Evolutionary conservation across 1,140 invertebrate species (phyloP).

Genomic region (Drosophila arizonae): DNA sequence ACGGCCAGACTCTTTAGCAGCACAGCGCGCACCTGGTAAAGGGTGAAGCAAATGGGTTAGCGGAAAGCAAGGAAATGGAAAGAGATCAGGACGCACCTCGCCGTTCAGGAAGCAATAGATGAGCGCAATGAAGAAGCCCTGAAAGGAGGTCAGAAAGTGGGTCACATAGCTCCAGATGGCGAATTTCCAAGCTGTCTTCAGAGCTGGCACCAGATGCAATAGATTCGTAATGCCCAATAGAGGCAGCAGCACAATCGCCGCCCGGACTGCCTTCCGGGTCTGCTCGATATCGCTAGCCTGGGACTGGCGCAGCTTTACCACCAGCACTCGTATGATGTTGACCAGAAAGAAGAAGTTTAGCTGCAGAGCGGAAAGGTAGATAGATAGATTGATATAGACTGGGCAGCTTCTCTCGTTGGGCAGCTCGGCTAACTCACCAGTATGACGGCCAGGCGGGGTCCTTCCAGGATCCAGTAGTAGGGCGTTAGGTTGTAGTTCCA

Average conservation of each 20-base stretch:
- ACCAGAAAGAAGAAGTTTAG: conserved; percentile 92
- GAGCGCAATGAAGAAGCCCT: conserved; percentile 92
- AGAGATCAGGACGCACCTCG: conserved; percentile 86
- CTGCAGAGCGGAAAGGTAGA: conserved; percentile 82
- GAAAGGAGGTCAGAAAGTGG: conserved; percentile 92
- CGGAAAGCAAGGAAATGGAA: not conserved
- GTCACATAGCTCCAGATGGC: conserved; percentile 91
- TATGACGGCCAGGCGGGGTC: conserved; percentile 90
- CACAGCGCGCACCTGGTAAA: conserved; percentile 84
- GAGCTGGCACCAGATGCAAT: conserved; percentile 88
- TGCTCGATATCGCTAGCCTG: conserved; percentile 91
- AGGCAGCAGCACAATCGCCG: conserved; percentile 90
- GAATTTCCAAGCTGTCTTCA: conserved; percentile 88
- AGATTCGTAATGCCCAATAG: conserved; percentile 92
- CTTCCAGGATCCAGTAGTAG: conserved; percentile 94
- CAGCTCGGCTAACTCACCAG: conserved; percentile 73
- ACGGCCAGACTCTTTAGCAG: conserved; percentile 85
- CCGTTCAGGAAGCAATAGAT: conserved; percentile 95
- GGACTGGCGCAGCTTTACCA: conserved; percentile 91
- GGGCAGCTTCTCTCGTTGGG: too few relatives aligned
- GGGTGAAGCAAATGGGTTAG: not conserved
- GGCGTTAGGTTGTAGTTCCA: conserved; percentile 91
- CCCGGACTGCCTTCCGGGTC: conserved; percentile 91
- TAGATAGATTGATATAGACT: conserved; percentile 25
- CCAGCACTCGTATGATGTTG: conserved; percentile 92